Conservation (phyloP, 2,888 invertebrate species). For the Silvanus unidentatus region DNA sequence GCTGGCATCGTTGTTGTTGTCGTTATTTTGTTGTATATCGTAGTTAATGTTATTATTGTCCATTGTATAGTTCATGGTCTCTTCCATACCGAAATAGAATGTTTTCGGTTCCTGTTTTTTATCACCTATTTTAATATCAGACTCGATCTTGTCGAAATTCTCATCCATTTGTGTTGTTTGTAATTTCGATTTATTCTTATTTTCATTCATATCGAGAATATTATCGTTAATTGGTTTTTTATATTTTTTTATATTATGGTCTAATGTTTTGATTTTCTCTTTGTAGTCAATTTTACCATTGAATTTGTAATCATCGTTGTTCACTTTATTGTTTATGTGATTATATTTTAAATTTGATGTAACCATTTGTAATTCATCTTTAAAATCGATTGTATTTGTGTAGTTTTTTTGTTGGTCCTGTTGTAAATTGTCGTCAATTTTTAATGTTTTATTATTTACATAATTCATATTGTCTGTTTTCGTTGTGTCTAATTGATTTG, state of each 20-base stretch:
- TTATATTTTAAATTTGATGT: conserved; percentile 36
- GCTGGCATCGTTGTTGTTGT: conserved; percentile 19
- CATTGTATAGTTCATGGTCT: conserved; percentile 35
- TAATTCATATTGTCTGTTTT: background rate
- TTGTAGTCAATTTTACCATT: conserved; percentile 41
- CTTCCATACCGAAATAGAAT: conserved; percentile 78
- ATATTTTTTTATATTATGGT: conserved; percentile 44
- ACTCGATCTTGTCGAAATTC: background rate
- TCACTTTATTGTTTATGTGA: conserved; percentile 15
- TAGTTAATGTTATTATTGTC: conserved; percentile 13
- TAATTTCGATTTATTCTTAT: background rate
- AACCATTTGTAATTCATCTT: conserved; percentile 49
- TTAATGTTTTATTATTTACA: background rate
- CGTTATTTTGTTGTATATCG: conserved; percentile 22
- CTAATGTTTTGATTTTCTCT: conserved; percentile 48
- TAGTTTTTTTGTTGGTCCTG: conserved; percentile 43
- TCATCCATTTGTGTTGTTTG: no score
- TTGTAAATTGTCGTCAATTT: conserved; percentile 18
- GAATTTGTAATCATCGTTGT: conserved; percentile 39
- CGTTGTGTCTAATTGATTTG: background rate
- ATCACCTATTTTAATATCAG: conserved; percentile 31
- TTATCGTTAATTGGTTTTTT: conserved; percentile 49
- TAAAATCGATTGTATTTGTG: conserved; percentile 48
- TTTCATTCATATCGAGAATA: conserved; percentile 41
- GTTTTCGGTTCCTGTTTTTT: conserved; percentile 47